A percentile compares a stretch with the other conserved stretches of the same genome.
Conservation (phyloP, 1,140 invertebrate species). For the Drosophila asahinai region DNA sequence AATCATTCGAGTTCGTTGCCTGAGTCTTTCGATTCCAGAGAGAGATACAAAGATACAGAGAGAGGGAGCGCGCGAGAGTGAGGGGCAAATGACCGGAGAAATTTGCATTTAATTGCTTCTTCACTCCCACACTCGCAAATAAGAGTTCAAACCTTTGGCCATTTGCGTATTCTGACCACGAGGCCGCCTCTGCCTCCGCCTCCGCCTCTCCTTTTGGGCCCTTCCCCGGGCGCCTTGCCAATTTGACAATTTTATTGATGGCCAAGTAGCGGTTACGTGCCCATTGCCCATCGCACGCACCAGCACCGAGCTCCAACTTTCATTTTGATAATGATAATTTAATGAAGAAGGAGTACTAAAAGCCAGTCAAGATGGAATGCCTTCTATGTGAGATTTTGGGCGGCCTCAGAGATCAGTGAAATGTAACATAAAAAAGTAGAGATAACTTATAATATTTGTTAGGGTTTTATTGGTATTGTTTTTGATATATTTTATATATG, state of each 20-base stretch:
- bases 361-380: not conserved
- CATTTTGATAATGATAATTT: conserved; percentile 64
- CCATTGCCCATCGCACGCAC: conserved; percentile 54
- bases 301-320: conserved; percentile 27
- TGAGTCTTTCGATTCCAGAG: conserved; percentile 54
- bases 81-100: conserved; percentile 25
- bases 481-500: not conserved
- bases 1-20: conserved; percentile 67
- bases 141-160: conserved; percentile 9
- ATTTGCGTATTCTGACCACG: conserved; percentile 58
- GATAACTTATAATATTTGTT: too few species aligned
- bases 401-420: too few species aligned
- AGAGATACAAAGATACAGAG: not conserved
- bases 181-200: conserved; percentile 12
- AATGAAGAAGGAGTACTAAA: conserved; percentile 29
- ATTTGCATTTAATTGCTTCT: conserved; percentile 53
- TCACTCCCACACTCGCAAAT: conserved; percentile 1
- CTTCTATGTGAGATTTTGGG: not conserved
- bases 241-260: conserved; percentile 82
- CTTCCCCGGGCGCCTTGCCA: conserved; percentile 49
- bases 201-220: conserved; percentile 7
- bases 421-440: too few species aligned
- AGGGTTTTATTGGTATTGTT: too few species aligned
- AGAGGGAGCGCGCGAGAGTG: not conserved
- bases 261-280: conserved; percentile 58